Base-by-base conservation (phyloP, 1,140 invertebrate species). In the Zaprionus gabonicus region DNA sequence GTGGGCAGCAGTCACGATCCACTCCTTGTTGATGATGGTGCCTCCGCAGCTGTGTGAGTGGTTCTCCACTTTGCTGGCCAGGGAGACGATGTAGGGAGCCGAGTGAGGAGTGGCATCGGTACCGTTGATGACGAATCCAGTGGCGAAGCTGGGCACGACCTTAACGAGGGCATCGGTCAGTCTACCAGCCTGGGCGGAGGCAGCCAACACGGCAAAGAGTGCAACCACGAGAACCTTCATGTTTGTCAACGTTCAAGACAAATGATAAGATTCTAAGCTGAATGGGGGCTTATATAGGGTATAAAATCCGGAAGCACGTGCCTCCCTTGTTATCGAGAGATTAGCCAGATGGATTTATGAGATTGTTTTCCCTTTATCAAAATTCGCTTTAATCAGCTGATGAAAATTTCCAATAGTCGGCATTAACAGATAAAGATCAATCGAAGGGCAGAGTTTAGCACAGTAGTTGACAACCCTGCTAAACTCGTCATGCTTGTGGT, bases 91-190 rank as follows among this genome's bases (percentile, higher is more conserved):
- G 73, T 88, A 93, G 9, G 91, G 91, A 4, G 92, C 92, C 1
- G 78, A 55, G 34, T 92, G 87, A 15, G 80, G 78, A 0, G 51
- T 71, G 9, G 92, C 92, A 28, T 90, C 81, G 15, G 83, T 73
- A 23, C 92, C 92, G 49, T 92, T 92, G 71, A 93, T 91, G 25
- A 92, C 75, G 63, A 92, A 78, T 31, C 92, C 74, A 12, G 91
- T 92, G 51, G 91, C 80, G 10, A 92, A 91, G 70, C 91, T 87
- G 44, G 91, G 91, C 12, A 85, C 71, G 0, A 91, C 13, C 31
- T 91, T 82, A 44, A 71, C 41, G 27, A 81, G 49, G 10, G 79
- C 71, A 28, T 86, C 73, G 17, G 41, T 46, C 55, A 83, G n/a
- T 46, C 66, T 73, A 25, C 41, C 70, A 17, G 75, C 90, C 23